Base-by-base conservation (phyloP, 2,797 vertebrate species). In the Coregonus ussuriensis region DNA sequence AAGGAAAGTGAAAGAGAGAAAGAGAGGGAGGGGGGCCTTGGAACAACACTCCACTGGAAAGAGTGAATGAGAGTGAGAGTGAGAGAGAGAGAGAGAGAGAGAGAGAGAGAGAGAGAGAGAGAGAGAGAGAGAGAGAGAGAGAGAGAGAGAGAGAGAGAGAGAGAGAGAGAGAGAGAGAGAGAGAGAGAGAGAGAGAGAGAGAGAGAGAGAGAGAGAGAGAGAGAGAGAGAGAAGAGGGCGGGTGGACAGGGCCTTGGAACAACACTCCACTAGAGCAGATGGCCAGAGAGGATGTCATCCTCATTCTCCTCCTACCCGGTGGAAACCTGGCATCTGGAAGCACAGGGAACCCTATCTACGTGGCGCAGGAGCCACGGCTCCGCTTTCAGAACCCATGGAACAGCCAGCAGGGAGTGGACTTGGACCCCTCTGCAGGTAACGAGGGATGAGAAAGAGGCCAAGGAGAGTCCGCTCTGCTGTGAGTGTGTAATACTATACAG, bases 281-380 rank as follows among this genome's bases (percentile, higher is more conserved):
- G 78, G 72, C 77, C 37, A 37, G 66, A 80, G 52, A 74, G 78
- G 77, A 84, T 83, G 84, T 82, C 68, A 72, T 65, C 47, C 54
- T 3, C 67, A 66, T 65, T 82, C 83, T 82, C 63, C 74, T 56
- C 35, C 56, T 3, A 65, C 73, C 59, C 74, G 75, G 74, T 80
- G 85, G 82, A 90, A 87, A 88, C 71, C 83, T 91, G 86, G 85
- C 86, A 31, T 21, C 13, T 3, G 75, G 81, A 85, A 77, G 76
- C 47, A 66, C 79, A 89, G 88, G 91, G 91, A 92, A 91, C 88
- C 89, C 90, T 82, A 74, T 92, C 88, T 78, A 93, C 88, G 90
- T 93, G 91, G 91, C 91, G 89, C 62, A 74, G 15, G n/a, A 59
- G 18, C 56, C n/a, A n/a, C 14, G 18, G n/a, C 18, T n/a, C 18